These are phyloP conservation scores for Pteromalus puparum DNA, from an alignment of 1,140 invertebrate genomes.

Conservation along the genomic window DNA sequence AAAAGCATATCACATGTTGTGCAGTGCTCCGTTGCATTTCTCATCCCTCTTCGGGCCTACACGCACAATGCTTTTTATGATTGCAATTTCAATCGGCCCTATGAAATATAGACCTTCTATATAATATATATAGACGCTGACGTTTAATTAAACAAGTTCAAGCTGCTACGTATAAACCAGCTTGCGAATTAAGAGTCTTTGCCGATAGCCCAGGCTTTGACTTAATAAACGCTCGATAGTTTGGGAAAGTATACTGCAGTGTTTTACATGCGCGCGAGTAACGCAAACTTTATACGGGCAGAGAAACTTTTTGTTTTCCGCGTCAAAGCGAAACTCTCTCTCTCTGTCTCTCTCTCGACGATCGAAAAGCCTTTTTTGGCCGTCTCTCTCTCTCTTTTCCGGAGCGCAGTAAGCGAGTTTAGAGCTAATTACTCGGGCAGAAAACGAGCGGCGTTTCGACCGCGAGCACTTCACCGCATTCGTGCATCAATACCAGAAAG, in stretches of 20 bases:
- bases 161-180: no score
- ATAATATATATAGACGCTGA: no score
- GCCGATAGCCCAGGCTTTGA: no score
- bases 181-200: no score
- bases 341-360: background rate
- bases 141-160: no score
- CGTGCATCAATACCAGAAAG: background rate
- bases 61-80: constrained; percentile 25
- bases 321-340: background rate
- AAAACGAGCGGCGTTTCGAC: background rate
- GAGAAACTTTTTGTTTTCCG: background rate
- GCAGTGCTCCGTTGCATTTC: no score
- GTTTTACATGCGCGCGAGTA: background rate
- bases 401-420: background rate
- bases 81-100: constrained; percentile 35
- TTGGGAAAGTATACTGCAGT: background rate
- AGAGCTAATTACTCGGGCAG: background rate
- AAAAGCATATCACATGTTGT: background rate
- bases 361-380: background rate
- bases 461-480: background rate
- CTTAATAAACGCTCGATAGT: no score
- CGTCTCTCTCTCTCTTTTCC: background rate
- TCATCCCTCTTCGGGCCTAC: background rate
- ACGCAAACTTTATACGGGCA: background rate
- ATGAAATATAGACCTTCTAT: no score